These are phyloP conservation scores for Lineus longissimus DNA, from an alignment of 1,140 invertebrate genomes.

Conservation along the genomic window DNA sequence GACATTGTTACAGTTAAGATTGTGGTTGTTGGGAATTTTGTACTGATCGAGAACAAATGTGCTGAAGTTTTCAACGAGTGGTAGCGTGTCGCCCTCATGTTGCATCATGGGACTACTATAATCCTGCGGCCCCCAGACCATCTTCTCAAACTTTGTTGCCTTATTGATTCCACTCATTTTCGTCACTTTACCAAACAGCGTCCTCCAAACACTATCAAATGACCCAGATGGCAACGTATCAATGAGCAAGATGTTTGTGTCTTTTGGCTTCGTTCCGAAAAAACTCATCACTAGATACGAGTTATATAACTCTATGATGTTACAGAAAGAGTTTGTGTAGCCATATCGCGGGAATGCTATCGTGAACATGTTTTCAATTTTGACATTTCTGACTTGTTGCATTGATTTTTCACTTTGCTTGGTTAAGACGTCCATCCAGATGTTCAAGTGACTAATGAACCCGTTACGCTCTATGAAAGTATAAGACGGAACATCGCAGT, in stretches of 20 bases:
- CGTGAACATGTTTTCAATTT: conserved; percentile 19
- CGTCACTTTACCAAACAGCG: conserved; percentile 30
- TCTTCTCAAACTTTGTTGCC: conserved; percentile 19
- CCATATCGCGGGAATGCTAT: conserved; percentile 40
- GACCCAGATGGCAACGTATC: conserved; percentile 38
- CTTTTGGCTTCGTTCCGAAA: conserved; percentile 27
- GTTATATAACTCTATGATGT: conserved; percentile 49
- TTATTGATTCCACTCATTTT: conserved; percentile 18
- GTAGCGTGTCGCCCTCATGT: conserved; percentile 20
- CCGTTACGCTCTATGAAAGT: too few species aligned
- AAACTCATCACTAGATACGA: conserved; percentile 40
- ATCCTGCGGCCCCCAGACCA: conserved; percentile 39
- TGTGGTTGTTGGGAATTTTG: conserved; percentile 19
- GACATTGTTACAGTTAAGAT: conserved; percentile 29
- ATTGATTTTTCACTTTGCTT: conserved; percentile 6
- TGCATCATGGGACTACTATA: conserved; percentile 43
- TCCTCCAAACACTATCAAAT: conserved; percentile 38
- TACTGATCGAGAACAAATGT: conserved; percentile 37
- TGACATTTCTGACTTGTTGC: not conserved
- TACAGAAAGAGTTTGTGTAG: conserved; percentile 49
- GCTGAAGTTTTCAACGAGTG: conserved; percentile 40
- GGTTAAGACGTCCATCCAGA: conserved; percentile 6
- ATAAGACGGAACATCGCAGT: conserved; percentile 14
- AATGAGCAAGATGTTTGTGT: conserved; percentile 34
- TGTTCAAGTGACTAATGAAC: too few species aligned